Base-by-base conservation (phyloP, 2,888 invertebrate genomes). In the Xanthorhoe spadicearia region DNA sequence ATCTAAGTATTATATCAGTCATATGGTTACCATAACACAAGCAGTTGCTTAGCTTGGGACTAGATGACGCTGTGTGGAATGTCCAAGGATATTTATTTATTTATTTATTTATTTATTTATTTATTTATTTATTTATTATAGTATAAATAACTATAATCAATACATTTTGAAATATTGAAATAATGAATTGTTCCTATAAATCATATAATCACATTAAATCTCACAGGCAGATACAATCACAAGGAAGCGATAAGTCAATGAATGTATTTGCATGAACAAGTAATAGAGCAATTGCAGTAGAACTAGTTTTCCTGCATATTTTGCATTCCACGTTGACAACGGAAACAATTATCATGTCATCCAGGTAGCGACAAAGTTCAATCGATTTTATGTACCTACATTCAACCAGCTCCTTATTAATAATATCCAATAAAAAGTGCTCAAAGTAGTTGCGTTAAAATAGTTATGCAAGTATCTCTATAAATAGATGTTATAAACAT, bases 191-290 rank as follows among this genome's bases (percentile, higher is more conserved):
- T 23, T 51, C n/a, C 51, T 23, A 51, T 19, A 3, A n/a, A 28
- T 75, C 83, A 82, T 82, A 77, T 13, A 50, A 50, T 19, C 50
- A 50, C 13, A 52, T 61, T 60, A 28, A 60, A 28, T 60, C 28
- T 51, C 43, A 54, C n/a, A 32, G 38, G 9, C 19, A 60, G 13
- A 49, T 38, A 59, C 49, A 54, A 49, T 49, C 23, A 38, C 15
- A 61, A 57, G 65, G 61, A 66, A 61, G 49, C 23, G 52, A 61
- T 57, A 38, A 56, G 49, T 57, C 35, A 49, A 57, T 43, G 28
- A 58, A 74, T 50, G 38, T 18, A 63, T 63, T 63, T 48, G 55
- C 56, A 72, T 68, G 52, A 64, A 58, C 55, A 68, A 67, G 57
- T 58, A 18, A 48, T 56, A 55, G 55, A 55, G 64, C 48, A 61